Evolutionary conservation across 1,140 invertebrate species (phyloP).

Genomic region (Aethina tumida): DNA sequence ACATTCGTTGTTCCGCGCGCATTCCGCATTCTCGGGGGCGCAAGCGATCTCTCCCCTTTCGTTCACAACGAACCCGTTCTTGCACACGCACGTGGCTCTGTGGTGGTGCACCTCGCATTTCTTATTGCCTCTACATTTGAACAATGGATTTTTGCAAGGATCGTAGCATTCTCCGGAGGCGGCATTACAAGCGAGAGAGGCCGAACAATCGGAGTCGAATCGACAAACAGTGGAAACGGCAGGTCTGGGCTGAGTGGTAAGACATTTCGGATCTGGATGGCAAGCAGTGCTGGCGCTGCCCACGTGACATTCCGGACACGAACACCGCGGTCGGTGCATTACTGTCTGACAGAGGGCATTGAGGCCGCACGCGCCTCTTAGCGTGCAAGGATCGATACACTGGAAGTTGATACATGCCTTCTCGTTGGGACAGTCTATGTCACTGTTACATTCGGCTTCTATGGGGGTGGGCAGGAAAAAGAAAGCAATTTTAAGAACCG

Average conservation of each 20-base stretch:
- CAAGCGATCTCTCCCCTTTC: slow-evolving; percentile 74
- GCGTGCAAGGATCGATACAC: slow-evolving; percentile 81
- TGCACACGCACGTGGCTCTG: slow-evolving; percentile 76
- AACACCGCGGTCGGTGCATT: slow-evolving; percentile 71
- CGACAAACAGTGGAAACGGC: slow-evolving; percentile 45
- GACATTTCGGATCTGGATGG: slow-evolving; percentile 63
- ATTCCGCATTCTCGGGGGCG: slow-evolving; percentile 66
- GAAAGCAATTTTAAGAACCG: slow-evolving; percentile 60
- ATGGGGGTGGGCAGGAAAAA: slow-evolving; percentile 48
- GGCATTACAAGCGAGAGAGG: slow-evolving; percentile 58
- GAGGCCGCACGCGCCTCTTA: slow-evolving; percentile 76
- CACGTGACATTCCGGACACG: slow-evolving; percentile 77
- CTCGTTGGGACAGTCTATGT: slow-evolving; percentile 82
- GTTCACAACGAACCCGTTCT: slow-evolving; percentile 76
- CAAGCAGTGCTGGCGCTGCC: slow-evolving; percentile 70
- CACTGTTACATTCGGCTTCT: slow-evolving; percentile 83
- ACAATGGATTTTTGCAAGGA: slow-evolving; percentile 54
- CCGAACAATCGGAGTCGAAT: slow-evolving; percentile 62
- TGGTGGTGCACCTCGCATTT: slow-evolving; percentile 81
- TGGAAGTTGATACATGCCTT: slow-evolving; percentile 79
- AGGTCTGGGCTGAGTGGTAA: slow-evolving; percentile 41
- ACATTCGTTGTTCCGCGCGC: slow-evolving; percentile 72
- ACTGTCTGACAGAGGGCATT: slow-evolving; percentile 80
- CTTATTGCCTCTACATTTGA: slow-evolving; percentile 67
- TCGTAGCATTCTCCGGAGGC: slow-evolving; percentile 62